Percentiles rank a stretch among this genome's conserved stretches.
Evolutionary conservation across 1,140 invertebrate species (phyloP).

Genomic region (Drosophila varians): DNA sequence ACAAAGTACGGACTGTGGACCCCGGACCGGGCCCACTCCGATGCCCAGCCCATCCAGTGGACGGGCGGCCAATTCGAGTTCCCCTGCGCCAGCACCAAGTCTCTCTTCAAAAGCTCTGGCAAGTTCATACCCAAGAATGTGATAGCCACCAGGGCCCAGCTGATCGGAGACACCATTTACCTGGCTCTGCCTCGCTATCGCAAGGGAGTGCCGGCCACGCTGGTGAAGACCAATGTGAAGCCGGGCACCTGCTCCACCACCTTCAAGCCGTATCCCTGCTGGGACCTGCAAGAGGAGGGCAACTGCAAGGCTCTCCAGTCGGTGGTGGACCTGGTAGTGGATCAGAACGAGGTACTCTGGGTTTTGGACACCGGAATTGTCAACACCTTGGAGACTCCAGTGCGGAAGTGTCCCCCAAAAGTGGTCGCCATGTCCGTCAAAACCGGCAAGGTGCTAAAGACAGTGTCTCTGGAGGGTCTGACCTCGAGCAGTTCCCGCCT

Average conservation of each 20-base stretch:
- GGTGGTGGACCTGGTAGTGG: slow-evolving; percentile 86
- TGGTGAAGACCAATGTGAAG: slow-evolving; percentile 84
- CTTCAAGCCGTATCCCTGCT: slow-evolving; percentile 85
- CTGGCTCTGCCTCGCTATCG: slow-evolving; percentile 86
- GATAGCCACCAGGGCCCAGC: slow-evolving; percentile 85
- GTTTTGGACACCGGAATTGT: slow-evolving; percentile 86
- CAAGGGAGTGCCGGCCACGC: slow-evolving; percentile 85
- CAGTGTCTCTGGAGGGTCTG: slow-evolving; percentile 85
- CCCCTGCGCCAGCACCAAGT: slow-evolving; percentile 85
- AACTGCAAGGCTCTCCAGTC: slow-evolving; percentile 86
- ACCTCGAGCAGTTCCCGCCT: slow-evolving; percentile 84
- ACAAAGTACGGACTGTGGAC: slow-evolving; percentile 75
- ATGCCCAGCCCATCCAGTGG: slow-evolving; percentile 80
- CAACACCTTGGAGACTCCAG: slow-evolving; percentile 85
- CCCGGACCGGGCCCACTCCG: slow-evolving; percentile 61
- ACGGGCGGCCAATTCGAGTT: slow-evolving; percentile 85
- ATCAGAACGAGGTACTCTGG: slow-evolving; percentile 85
- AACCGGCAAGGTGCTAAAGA: slow-evolving; percentile 86
- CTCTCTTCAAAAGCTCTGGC: slow-evolving; percentile 84
- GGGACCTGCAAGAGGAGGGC: slow-evolving; percentile 86
- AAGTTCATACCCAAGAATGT: slow-evolving; percentile 86
- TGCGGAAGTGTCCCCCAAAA: slow-evolving; percentile 85
- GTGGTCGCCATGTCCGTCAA: slow-evolving; percentile 85
- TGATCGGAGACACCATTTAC: slow-evolving; percentile 85
- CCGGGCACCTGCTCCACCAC: slow-evolving; percentile 82